Base-by-base conservation (phyloP, 23 tunicate genomes). In the Ascidia mentula region DNA sequence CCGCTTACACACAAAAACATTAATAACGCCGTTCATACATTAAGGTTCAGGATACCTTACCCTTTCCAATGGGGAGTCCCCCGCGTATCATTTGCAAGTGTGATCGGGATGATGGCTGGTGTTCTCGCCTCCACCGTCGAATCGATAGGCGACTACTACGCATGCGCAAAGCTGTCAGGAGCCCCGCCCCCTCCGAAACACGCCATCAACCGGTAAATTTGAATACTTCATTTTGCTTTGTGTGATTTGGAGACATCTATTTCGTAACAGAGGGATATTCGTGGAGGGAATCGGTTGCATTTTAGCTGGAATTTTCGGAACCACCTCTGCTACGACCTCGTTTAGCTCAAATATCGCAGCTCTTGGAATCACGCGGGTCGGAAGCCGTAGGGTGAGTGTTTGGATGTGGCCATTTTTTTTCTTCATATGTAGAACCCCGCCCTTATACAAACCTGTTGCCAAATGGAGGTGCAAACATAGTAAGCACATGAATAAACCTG, bases 211-310 rank as follows among this genome's bases (percentile, higher is more conserved):
- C 76, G 89, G 89, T 85, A 36, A 69, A 15, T 26, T 53, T 28
- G 24, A 5, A 3, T 9, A 26, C 65, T 20, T 53, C 24, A 5
- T 53, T n/a, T n/a, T n/a, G n/a, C n/a, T n/a, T n/a, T n/a, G n/a
- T n/a, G n/a, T n/a, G n/a, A n/a, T n/a, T n/a, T n/a, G n/a, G n/a
- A n/a, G n/a, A n/a, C n/a, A n/a, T n/a, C n/a, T n/a, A n/a, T n/a
- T n/a, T n/a, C 13, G 12, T 26, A 5, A 7, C 82, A 91, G 99
- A 38, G 99, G 99, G 0, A 86, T 95, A 17, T 60, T 78, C 33
- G 86, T 95, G 70, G 99, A 95, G 83, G 99, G 99, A 17, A 6
- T 95, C 18, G 99, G 96, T 13, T 88, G 92, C 30, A 32, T 86
- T 13, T 69, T 95, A 0, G 86, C 89, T 34, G 96, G 96, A 36